Evolutionary conservation across 2,113 vertebrate species (phyloP).

Genomic region (Crypturellus undulatus): DNA sequence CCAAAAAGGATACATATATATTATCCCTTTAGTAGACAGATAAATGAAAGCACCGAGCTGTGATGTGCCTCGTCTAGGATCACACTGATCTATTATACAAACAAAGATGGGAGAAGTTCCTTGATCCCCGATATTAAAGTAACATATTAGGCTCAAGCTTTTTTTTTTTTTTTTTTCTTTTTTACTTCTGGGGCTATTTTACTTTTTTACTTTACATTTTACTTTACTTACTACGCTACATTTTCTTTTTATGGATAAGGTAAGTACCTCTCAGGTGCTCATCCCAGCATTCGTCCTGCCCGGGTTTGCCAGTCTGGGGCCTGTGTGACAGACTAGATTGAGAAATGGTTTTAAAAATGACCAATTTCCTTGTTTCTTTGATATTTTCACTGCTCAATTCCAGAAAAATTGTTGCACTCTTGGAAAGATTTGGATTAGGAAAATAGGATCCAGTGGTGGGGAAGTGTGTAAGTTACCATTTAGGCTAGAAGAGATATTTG

Average conservation of each 20-base stretch:
- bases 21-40: background rate
- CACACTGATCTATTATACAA: background rate
- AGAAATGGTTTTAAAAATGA: background rate
- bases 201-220: too few species aligned
- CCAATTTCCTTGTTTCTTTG: background rate
- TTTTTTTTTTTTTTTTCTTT: background rate
- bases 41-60: background rate
- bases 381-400: background rate
- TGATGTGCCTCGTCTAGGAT: background rate
- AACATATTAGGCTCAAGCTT: background rate
- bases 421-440: background rate
- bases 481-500: background rate
- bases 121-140: background rate
- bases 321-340: background rate
- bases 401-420: background rate
- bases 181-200: background rate
- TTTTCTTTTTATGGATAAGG: background rate
- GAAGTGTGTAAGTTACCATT: background rate
- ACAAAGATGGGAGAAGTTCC: background rate
- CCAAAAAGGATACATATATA: background rate
- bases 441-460: background rate
- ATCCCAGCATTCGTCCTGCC: background rate
- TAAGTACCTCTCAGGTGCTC: background rate
- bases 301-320: fast-evolving
- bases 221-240: too few species aligned